Evolutionary conservation across 2,797 vertebrate genomes (phyloP).

Genomic region (Neoniphon sammara): DNA sequence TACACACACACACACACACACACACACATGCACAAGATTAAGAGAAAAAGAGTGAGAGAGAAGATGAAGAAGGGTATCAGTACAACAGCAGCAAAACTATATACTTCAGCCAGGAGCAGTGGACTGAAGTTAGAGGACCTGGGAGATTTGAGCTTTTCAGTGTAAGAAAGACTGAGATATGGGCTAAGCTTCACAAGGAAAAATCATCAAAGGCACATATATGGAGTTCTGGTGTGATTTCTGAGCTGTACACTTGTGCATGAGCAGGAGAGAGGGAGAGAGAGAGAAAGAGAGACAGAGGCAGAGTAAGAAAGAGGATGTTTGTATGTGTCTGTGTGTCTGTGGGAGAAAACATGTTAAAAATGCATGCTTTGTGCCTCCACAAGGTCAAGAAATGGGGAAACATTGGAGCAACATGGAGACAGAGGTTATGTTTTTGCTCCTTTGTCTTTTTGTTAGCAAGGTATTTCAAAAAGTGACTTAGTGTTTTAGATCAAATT

Average conservation of each 20-base stretch:
- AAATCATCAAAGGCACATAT: slow-evolving; percentile 16
- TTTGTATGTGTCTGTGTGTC: background rate
- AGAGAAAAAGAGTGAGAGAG: background rate
- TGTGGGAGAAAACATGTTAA: background rate
- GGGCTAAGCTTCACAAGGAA: background rate
- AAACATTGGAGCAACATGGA: background rate
- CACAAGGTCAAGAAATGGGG: background rate
- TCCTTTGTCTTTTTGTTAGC: too few species aligned
- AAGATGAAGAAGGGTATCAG: slow-evolving; percentile 10
- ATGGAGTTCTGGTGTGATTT: slow-evolving; percentile 1
- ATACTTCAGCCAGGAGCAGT: background rate
- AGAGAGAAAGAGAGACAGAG: background rate
- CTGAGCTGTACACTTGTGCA: background rate
- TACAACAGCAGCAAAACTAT: background rate
- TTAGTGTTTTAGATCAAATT: too few species aligned
- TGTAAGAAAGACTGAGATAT: slow-evolving; percentile 44
- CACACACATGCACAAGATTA: background rate
- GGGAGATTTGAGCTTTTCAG: slow-evolving; percentile 9
- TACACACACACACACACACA: too few species aligned
- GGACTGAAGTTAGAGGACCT: background rate
- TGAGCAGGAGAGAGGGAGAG: background rate
- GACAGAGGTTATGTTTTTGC: too few species aligned
- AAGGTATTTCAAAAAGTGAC: too few species aligned
- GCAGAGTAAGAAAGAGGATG: background rate
- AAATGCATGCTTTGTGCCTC: background rate